phyloP scores from a whole-genome alignment of 2,888 invertebrate species.

The Neuroscelio doddi region DNA sequence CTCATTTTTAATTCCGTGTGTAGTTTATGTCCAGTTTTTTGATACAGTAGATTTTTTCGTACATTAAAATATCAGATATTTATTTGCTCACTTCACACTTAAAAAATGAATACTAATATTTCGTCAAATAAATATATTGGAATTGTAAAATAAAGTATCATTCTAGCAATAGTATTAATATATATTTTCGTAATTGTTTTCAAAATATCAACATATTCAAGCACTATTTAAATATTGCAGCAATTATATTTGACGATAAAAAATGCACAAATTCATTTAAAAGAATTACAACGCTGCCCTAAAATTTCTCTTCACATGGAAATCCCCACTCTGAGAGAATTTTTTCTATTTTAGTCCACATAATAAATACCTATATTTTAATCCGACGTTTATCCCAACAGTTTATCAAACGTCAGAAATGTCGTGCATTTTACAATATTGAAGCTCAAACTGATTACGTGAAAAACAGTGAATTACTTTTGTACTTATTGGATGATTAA shows the following conservation, averaged over 20 bases:
- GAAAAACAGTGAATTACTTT: too few relatives aligned
- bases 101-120: not conserved
- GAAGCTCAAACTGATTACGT: conserved; percentile 8
- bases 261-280: conserved; percentile 1
- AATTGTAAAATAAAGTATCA: too few relatives aligned
- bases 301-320: not conserved
- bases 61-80: too few relatives aligned
- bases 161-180: too few relatives aligned
- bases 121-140: not conserved
- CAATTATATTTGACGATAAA: not conserved
- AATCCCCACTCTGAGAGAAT: not conserved
- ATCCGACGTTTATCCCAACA: conserved; percentile 20
- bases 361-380: conserved; percentile 6
- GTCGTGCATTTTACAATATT: conserved; percentile 1
- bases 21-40: conserved; percentile 13
- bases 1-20: conserved; percentile 23
- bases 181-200: too few relatives aligned
- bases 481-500: too few relatives aligned
- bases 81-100: not conserved
- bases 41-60: not conserved
- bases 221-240: too few relatives aligned
- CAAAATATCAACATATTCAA: too few relatives aligned
- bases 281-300: not conserved
- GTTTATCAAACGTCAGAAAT: not conserved
- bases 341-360: conserved; percentile 7